Conservation (phyloP, 2,797 vertebrate species). For the Propithecus perrieri region DNA sequence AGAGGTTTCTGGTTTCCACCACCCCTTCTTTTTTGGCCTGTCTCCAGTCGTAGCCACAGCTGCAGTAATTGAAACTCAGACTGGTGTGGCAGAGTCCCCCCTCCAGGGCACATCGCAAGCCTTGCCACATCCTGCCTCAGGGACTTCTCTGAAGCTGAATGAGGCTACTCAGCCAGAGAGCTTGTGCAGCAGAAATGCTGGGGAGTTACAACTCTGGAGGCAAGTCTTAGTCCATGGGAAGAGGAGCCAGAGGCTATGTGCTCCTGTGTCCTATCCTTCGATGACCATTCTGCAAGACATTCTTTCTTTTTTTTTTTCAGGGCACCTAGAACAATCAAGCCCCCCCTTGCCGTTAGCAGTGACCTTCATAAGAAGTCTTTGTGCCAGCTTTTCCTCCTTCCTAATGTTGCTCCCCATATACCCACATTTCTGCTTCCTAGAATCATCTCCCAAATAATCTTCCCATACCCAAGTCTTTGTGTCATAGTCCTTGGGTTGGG, state of each 20-base stretch:
- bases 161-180: background rate
- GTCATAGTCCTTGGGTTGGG: background rate
- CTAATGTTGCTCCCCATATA: background rate
- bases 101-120: rapidly evolving
- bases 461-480: background rate
- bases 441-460: background rate
- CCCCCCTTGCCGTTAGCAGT: background rate
- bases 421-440: background rate
- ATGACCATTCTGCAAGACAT: rapidly evolving
- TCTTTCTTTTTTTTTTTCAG: background rate
- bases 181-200: background rate
- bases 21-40: no score
- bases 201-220: no score
- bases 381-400: background rate
- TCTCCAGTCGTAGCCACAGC: background rate
- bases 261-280: rapidly evolving
- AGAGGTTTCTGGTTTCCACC: background rate
- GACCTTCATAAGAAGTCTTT: background rate
- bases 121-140: background rate
- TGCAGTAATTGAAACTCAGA: background rate
- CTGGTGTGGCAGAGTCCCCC: rapidly evolving
- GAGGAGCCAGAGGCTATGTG: rapidly evolving
- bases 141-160: background rate
- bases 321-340: background rate
- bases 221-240: rapidly evolving